Evolutionary conservation across 2,113 vertebrate genomes (phyloP), one percentile per base, ranked within the genome.

Genomic region (Corydoras maculifer): DNA sequence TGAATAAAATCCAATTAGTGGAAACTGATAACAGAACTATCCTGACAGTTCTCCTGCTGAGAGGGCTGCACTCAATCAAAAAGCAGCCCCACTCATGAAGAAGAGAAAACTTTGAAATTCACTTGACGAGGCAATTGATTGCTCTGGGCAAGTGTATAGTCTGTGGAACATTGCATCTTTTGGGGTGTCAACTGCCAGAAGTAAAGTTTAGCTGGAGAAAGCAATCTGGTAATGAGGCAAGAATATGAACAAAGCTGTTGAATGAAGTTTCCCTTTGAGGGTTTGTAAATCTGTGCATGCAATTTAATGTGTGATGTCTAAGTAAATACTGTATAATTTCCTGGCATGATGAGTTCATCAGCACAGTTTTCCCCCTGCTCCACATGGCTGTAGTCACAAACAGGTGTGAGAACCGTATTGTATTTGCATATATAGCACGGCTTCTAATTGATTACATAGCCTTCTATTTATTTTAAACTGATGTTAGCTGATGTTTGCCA

Each of bases 81-180:
- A 64, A 68, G 55, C 35, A 29, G n/a, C 25, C 18, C 13, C 31
- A 29, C 51, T 74, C 31, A 35, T 61, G 11, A 29, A 60, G 58
- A 73, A 57, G 32, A 65, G 63, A 60, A 49, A 30, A 48, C 59
- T 75, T 64, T 65, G 57, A 63, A 65, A 57, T 32, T 57, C 25
- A 18, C 30, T 75, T 69, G 43, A 59, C 63, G 73, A 68, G 57
- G 10, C 5, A n/a, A 61, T 60, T 75, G 73, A 64, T 75, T 31
- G 54, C 63, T 57, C 14, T 9, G 32, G 61, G 63, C 43, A 54
- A 51, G 62, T 35, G 15, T 66, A 32, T 29, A 71, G 15, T 74
- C 2, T 4, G 55, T 74, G 71, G 50, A 49, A 25, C 32, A 32
- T 72, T 63, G 43, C 61, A 64, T 71, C 62, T 72, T 72, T 72